Evolutionary conservation across 30 jellyfish, hydroid and myxozoan genomes (phyloP).

Genomic region (Hydractinia echinata): DNA sequence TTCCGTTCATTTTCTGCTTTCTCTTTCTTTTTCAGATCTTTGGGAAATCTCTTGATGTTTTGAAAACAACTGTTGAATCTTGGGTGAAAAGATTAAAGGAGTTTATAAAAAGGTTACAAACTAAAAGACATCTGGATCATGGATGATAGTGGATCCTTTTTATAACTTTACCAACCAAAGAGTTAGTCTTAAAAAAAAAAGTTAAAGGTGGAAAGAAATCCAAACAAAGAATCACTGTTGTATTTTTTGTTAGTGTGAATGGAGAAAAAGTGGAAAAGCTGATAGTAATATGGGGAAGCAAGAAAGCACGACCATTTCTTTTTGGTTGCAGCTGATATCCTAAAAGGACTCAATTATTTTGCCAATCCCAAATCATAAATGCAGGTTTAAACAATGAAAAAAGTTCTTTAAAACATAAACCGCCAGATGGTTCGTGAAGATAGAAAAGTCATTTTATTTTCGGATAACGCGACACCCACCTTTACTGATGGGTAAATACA

Average conservation of each 20-base stretch:
- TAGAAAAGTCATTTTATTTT: conserved; percentile 28
- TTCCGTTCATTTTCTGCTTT: too few relatives aligned
- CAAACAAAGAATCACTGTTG: too few relatives aligned
- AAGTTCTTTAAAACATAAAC: conserved; percentile 10
- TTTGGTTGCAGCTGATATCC: conserved; percentile 22
- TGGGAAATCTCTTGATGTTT: too few relatives aligned
- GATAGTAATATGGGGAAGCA: conserved; percentile 30
- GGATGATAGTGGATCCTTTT: too few relatives aligned
- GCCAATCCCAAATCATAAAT: conserved; percentile 32
- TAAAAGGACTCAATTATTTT: too few relatives aligned
- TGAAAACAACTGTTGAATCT: too few relatives aligned
- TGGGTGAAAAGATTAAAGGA: too few relatives aligned
- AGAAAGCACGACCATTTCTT: conserved; percentile 25
- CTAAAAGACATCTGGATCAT: neutral
- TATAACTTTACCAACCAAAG: conserved; percentile 35
- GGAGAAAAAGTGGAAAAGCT: conserved; percentile 34
- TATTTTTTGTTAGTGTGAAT: too few relatives aligned
- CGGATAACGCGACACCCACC: conserved; percentile 43
- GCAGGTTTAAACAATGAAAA: conserved; percentile 30
- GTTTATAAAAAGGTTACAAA: conserved; percentile 18
- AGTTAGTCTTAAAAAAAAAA: neutral
- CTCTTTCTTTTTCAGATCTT: too few relatives aligned
- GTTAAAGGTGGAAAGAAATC: too few relatives aligned
- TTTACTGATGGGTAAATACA: conserved; percentile 10
- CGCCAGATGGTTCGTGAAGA: conserved; percentile 5